Percentiles rank a stretch among this genome's conserved stretches.
Conservation (phyloP, 2,113 vertebrate species). For the Proteles cristata region DNA sequence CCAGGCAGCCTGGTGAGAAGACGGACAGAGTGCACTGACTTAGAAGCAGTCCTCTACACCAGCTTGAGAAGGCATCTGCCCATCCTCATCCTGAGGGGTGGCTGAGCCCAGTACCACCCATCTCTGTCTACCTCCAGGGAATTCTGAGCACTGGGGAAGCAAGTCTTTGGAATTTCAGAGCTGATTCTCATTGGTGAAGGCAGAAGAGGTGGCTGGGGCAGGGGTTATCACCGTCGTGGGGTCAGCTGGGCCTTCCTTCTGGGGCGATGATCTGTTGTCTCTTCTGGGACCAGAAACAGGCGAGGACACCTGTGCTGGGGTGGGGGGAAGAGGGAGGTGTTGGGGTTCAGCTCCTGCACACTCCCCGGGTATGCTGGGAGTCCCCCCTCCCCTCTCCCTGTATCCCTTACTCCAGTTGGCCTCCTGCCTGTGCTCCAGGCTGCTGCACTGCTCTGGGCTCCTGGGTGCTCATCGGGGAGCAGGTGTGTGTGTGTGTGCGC, state of each 20-base stretch:
- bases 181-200: background rate
- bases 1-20: background rate
- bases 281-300: background rate
- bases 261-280: background rate
- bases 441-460: rapidly evolving
- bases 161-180: rapidly evolving
- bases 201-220: background rate
- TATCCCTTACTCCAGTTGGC: background rate
- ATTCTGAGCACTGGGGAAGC: background rate
- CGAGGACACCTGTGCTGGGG: rapidly evolving
- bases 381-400: no score
- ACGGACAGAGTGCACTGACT: background rate
- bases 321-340: no score
- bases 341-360: background rate
- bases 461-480: background rate
- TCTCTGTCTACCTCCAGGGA: background rate
- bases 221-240: background rate
- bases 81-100: background rate
- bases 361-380: background rate
- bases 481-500: background rate
- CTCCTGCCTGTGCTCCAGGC: background rate
- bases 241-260: background rate
- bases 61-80: background rate
- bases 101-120: background rate
- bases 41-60: background rate